Conservation (phyloP, 37 sponge, comb jelly and placozoan genomes). For the Ianthella basta region DNA sequence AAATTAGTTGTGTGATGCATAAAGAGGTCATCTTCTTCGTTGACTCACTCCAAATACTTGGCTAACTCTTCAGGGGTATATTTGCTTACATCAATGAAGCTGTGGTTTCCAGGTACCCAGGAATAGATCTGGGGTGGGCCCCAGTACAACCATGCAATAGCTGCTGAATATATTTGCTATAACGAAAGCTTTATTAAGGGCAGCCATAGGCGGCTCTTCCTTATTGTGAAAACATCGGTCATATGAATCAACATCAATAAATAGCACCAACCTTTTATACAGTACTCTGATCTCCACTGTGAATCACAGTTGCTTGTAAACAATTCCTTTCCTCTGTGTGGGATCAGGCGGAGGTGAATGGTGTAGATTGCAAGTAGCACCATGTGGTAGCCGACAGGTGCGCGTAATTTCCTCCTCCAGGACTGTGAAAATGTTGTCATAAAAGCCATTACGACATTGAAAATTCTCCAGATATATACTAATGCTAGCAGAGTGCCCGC, state of each 20-base stretch:
- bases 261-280: not conserved
- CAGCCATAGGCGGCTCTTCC: not conserved
- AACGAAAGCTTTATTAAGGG: too few species aligned
- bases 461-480: too few species aligned
- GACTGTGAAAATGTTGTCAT: too few species aligned
- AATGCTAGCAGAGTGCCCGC: too few species aligned
- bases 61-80: not conserved
- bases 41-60: not conserved
- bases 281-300: not conserved
- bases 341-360: too few species aligned
- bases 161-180: not conserved
- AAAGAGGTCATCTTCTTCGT: not conserved
- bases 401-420: too few species aligned
- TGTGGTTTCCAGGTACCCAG: slow-evolving; percentile 17
- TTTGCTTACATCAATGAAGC: not conserved
- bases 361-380: too few species aligned
- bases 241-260: not conserved
- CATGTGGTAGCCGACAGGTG: too few species aligned
- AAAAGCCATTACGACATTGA: too few species aligned
- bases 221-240: not conserved
- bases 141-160: not conserved
- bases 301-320: too few species aligned
- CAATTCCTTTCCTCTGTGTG: too few species aligned
- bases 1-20: not conserved
- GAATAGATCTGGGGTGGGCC: not conserved